These are phyloP conservation scores for Harpegnathos saltator DNA, from an alignment of 1,140 invertebrate genomes.

Conservation along the genomic window DNA sequence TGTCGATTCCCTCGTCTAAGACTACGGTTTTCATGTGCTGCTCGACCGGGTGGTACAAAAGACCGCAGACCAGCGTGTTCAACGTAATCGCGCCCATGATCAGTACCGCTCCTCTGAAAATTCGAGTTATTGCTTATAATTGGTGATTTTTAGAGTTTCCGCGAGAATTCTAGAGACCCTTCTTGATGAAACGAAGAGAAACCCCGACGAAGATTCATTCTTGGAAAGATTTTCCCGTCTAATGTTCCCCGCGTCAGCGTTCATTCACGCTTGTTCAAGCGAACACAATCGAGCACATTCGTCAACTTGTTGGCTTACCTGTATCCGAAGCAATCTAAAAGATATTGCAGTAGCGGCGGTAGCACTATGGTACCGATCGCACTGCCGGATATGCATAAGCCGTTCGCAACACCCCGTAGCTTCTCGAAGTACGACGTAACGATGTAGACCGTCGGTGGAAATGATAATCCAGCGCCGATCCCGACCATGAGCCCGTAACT, in stretches of 20 bases:
- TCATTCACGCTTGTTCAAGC: neutral
- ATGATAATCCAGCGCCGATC: slow-evolving; percentile 91
- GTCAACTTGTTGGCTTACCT: slow-evolving; percentile 83
- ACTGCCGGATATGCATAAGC: slow-evolving; percentile 94
- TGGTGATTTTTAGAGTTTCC: no score
- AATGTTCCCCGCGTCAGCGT: neutral
- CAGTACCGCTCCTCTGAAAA: slow-evolving; percentile 90
- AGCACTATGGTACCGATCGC: slow-evolving; percentile 93
- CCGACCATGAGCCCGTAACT: slow-evolving; percentile 93
- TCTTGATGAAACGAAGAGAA: no score
- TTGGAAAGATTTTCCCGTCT: neutral
- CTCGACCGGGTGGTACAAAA: slow-evolving; percentile 93
- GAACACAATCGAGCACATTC: neutral
- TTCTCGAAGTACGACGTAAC: slow-evolving; percentile 94
- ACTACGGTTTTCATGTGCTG: slow-evolving; percentile 90
- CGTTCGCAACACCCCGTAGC: slow-evolving; percentile 93
- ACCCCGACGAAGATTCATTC: no score
- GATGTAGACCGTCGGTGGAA: slow-evolving; percentile 95
- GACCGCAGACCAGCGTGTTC: slow-evolving; percentile 92
- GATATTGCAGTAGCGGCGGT: slow-evolving; percentile 90
- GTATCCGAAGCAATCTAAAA: slow-evolving; percentile 91
- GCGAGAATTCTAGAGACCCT: no score
- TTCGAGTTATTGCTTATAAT: slow-evolving; percentile 33
- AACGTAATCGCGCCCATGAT: slow-evolving; percentile 93
- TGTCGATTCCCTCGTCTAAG: slow-evolving; percentile 86